Evolutionary conservation across 1,140 invertebrate genomes (phyloP).

Genomic region (Trialeurodes vaporariorum): DNA sequence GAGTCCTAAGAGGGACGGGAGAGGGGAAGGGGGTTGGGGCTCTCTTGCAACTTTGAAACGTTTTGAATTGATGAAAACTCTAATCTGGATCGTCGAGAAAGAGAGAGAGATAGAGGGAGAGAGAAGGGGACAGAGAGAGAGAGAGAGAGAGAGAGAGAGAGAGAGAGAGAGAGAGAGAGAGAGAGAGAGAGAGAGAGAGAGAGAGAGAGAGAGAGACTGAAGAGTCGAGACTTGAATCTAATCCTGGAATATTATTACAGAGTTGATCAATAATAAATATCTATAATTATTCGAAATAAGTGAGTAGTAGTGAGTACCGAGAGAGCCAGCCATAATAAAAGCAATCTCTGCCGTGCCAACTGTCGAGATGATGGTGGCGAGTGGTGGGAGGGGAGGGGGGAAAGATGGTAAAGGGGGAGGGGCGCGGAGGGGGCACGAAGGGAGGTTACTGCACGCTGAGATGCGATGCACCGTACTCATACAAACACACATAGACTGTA

Average conservation of each 20-base stretch:
- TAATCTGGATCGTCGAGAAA: constrained; percentile 7
- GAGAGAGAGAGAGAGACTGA: constrained; percentile 6
- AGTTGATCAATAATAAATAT: constrained; percentile 2
- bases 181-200: constrained; percentile 8
- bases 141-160: constrained; percentile 4
- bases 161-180: too few species aligned
- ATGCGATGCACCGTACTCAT: too few species aligned
- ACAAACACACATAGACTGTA: too few species aligned
- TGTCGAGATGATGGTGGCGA: not conserved
- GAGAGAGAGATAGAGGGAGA: too few species aligned
- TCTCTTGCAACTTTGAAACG: not conserved
- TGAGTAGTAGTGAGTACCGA: too few species aligned
- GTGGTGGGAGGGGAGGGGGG: constrained; percentile 1
- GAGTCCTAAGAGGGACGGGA: not conserved
- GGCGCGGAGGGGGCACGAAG: too few species aligned
- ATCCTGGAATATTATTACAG: not conserved
- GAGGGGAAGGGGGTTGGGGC: not conserved
- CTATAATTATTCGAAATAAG: constrained; percentile 3
- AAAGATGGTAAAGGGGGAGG: not conserved
- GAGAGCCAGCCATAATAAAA: not conserved
- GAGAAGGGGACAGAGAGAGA: too few species aligned
- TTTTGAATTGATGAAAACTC: constrained; percentile 2
- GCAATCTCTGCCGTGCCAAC: not conserved
- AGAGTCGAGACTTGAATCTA: not conserved
- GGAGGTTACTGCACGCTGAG: too few species aligned